These are phyloP conservation scores for Bactericera cockerelli DNA, from an alignment of 1,140 invertebrate species.

Conservation along the genomic window DNA sequence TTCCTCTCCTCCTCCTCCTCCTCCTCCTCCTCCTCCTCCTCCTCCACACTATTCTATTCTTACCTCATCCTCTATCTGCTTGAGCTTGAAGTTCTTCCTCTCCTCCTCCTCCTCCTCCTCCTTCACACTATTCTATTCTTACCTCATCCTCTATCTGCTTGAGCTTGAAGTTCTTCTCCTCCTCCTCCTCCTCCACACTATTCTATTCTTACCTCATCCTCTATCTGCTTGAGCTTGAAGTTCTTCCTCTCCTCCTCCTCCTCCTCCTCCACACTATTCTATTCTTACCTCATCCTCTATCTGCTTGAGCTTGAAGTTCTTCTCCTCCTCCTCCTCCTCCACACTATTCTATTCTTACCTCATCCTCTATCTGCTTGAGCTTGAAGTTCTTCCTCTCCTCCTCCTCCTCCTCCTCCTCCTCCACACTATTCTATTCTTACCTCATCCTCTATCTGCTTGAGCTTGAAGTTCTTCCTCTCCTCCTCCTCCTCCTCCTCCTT, in stretches of 20 bases:
- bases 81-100: conserved; percentile 27
- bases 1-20: conserved; percentile 35
- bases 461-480: conserved; percentile 24
- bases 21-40: too few relatives aligned
- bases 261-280: too few relatives aligned
- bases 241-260: conserved; percentile 33
- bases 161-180: conserved; percentile 25
- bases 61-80: conserved; percentile 48
- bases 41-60: too few relatives aligned
- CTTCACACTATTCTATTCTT: too few relatives aligned
- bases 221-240: conserved; percentile 41
- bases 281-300: conserved; percentile 40
- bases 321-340: conserved; percentile 36
- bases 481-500: too few relatives aligned
- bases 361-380: conserved; percentile 47
- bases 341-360: too few relatives aligned
- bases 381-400: conserved; percentile 26
- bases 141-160: conserved; percentile 49
- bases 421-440: too few relatives aligned
- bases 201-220: conserved; percentile 39
- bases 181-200: too few relatives aligned
- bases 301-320: conserved; percentile 37
- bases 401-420: too few relatives aligned
- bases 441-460: conserved; percentile 48
- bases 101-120: conserved; percentile 43